Base-by-base conservation (phyloP, 2,888 invertebrate genomes). In the Orthosia gracilis region DNA sequence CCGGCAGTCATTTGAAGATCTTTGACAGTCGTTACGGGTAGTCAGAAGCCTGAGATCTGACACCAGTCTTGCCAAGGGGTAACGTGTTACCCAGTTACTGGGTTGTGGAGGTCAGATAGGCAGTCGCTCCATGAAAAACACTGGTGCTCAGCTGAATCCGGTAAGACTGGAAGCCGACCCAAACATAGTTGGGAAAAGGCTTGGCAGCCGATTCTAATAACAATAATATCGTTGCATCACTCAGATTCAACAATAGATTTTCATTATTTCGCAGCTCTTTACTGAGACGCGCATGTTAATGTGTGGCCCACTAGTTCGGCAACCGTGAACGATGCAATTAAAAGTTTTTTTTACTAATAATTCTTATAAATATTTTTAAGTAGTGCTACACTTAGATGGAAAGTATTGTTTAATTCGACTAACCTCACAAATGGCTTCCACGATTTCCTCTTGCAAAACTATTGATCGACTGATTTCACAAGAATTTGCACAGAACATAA, bases 311-410 rank as follows among this genome's bases (percentile, higher is more conserved):
- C 78, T 92, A 93, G 88, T 69, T 74, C 91, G 89, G 70, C 71
- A 45, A 91, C 90, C 95, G 94, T 94, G 85, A 90, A 92, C 80
- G 78, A 82, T 83, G 88, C 85, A 92, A 92, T 92, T 91, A 92
- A 87, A 88, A 89, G 86, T 88, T 82, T 85, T 83, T 83, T 83
- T 87, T 76, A 78, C 55, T 68, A 78, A 76, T 78, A 68, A 75
- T 76, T 79, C 54, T 76, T 75, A 61, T 69, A 73, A 81, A 75
- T 64, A 82, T 64, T 64, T 73, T 64, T 45, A 70, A 70, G 18
- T 75, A 70, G 23, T 1, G 61, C 52, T 64, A 62, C 66, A 26
- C 15, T 70, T 78, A 23, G 69, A 73, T 75, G 68, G 83, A 84
- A 84, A 82, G 85, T 76, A 52, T 70, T 45, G 26, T 69, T 78